Evolutionary conservation across 2,113 vertebrate genomes (phyloP).

Genomic region (Caloenas nicobarica): DNA sequence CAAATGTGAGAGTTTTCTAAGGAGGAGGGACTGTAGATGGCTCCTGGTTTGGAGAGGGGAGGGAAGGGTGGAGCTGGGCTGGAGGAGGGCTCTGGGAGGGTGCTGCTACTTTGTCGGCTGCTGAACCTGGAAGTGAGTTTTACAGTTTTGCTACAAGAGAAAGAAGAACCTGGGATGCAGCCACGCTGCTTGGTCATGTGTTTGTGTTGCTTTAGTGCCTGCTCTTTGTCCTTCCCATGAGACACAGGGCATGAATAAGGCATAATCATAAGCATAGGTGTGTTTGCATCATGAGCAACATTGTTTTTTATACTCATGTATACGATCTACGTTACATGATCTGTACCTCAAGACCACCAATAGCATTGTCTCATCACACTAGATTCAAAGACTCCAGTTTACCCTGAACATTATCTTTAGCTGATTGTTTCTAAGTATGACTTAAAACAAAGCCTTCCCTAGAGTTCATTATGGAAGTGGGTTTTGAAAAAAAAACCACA

Average conservation of each 20-base stretch:
- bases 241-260: neutral
- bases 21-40: neutral
- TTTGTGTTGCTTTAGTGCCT: rapidly evolving
- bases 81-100: neutral
- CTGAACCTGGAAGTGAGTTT: rapidly evolving
- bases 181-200: neutral
- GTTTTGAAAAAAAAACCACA: neutral
- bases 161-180: neutral
- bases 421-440: neutral
- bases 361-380: neutral
- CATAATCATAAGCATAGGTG: neutral
- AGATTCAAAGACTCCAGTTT: neutral
- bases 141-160: neutral
- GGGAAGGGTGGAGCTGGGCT: neutral
- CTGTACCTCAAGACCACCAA: rapidly evolving
- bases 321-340: neutral
- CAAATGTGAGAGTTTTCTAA: neutral
- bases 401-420: neutral
- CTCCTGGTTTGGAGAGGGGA: neutral
- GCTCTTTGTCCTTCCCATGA: rapidly evolving
- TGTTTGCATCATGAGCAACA: neutral
- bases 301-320: rapidly evolving
- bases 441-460: neutral
- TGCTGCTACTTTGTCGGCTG: neutral
- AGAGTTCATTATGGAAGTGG: neutral